These are phyloP conservation scores for Mesopsocus fuscifrons DNA, from an alignment of 2,888 invertebrate species.

Conservation along the genomic window DNA sequence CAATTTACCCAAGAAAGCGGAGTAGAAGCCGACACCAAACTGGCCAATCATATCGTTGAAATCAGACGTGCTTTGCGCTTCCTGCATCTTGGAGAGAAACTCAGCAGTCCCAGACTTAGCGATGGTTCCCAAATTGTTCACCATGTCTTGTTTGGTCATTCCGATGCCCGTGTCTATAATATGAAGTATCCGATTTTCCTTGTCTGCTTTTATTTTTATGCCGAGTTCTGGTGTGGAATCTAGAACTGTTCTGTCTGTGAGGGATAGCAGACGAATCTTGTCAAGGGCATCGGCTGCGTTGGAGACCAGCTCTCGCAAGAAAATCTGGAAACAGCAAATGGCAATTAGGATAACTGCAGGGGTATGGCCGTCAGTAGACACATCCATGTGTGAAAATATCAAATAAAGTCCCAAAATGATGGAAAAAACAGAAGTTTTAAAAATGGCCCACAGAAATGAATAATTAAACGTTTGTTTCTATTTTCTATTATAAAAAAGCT, in stretches of 20 bases:
- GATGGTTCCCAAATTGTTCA: constrained; percentile 94
- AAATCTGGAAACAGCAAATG: constrained; percentile 62
- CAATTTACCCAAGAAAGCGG: constrained; percentile 66
- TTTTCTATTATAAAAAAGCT: too few species aligned
- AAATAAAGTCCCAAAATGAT: too few species aligned
- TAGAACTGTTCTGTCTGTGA: constrained; percentile 69
- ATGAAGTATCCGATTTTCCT: constrained; percentile 76
- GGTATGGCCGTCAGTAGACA: too few species aligned
- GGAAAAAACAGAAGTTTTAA: too few species aligned
- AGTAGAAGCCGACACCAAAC: constrained; percentile 99
- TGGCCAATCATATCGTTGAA: constrained; percentile 97
- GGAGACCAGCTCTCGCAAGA: constrained; percentile 92
- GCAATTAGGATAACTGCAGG: constrained; percentile 14
- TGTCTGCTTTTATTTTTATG: constrained; percentile 85
- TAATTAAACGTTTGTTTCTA: too few species aligned
- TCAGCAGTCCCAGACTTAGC: constrained; percentile 96
- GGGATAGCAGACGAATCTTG: constrained; percentile 83
- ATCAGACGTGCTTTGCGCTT: constrained; percentile 40
- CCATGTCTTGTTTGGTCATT: constrained; percentile 86
- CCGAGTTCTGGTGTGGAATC: constrained; percentile 61
- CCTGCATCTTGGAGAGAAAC: constrained; percentile 81
- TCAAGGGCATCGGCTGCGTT: constrained; percentile 98
- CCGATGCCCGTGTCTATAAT: constrained; percentile 91
- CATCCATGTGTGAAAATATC: too few species aligned
- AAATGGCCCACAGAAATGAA: too few species aligned